phyloP scores from a whole-genome alignment of 1,140 invertebrate species.

The Drosophila sechellia region DNA sequence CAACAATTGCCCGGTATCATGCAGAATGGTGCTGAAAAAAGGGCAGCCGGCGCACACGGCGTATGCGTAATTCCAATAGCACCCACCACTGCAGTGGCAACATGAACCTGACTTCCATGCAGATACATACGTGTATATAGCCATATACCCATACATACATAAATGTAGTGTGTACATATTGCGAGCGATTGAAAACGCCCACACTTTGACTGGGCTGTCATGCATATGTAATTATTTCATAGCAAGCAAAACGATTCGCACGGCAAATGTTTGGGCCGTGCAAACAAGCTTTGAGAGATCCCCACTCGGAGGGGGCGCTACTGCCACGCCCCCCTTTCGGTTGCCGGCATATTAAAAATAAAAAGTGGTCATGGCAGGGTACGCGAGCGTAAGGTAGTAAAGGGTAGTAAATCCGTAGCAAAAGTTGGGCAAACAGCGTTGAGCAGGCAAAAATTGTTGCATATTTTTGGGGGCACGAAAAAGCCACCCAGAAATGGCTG shows the following conservation, averaged over 20 bases:
- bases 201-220: slow-evolving; percentile 73
- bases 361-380: not conserved
- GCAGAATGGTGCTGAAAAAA: slow-evolving; percentile 18
- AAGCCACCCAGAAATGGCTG: slow-evolving; percentile 28
- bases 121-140: slow-evolving; percentile 2
- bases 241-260: slow-evolving; percentile 68
- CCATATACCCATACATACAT: slow-evolving; percentile 2
- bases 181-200: slow-evolving; percentile 68
- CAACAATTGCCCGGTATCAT: slow-evolving; percentile 65
- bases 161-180: slow-evolving; percentile 23
- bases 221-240: slow-evolving; percentile 81
- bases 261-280: slow-evolving; percentile 73
- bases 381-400: not conserved
- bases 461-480: slow-evolving; percentile 56
- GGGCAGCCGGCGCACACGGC: slow-evolving; percentile 18
- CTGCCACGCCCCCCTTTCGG: slow-evolving; percentile 32
- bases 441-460: slow-evolving; percentile 75
- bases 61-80: slow-evolving; percentile 68
- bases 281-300: slow-evolving; percentile 75
- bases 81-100: slow-evolving; percentile 4
- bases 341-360: slow-evolving; percentile 40
- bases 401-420: slow-evolving; percentile 20
- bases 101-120: slow-evolving; percentile 30
- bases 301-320: slow-evolving; percentile 23
- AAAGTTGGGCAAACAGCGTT: slow-evolving; percentile 65